Conservation (phyloP, 2,113 vertebrate genomes). For the Eptatretus burgeri region DNA sequence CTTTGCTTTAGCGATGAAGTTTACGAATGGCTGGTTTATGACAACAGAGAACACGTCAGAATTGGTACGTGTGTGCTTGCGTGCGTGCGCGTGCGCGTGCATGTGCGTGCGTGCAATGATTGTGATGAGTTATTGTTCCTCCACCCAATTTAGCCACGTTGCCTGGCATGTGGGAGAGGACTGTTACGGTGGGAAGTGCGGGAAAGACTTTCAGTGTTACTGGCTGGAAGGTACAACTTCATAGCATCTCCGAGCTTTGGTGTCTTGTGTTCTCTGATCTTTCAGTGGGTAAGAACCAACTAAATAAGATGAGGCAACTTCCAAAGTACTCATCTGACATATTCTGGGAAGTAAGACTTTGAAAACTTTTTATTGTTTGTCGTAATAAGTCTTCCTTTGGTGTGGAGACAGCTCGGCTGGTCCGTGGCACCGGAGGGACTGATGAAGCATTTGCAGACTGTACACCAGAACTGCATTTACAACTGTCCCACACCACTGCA, state of each 20-base stretch:
- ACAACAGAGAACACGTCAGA: constrained; percentile 34
- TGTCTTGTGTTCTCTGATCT: neutral
- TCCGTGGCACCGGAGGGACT: constrained; percentile 26
- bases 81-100: too few relatives aligned
- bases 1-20: constrained; percentile 68
- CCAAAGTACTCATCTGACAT: neutral
- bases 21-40: constrained; percentile 71
- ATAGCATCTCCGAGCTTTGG: neutral
- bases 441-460: constrained; percentile 35
- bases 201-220: constrained; percentile 74
- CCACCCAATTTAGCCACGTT: constrained; percentile 29
- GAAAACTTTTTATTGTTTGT: neutral
- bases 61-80: constrained; percentile 25
- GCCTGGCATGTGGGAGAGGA: constrained; percentile 76
- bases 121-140: too few relatives aligned
- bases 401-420: constrained; percentile 49
- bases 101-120: too few relatives aligned
- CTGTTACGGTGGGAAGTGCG: constrained; percentile 40
- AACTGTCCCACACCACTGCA: constrained; percentile 52
- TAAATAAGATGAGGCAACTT: neutral
- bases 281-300: neutral
- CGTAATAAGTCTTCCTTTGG: constrained; percentile 8
- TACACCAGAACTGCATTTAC: constrained; percentile 56
- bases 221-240: constrained; percentile 51
- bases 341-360: neutral